Evolutionary conservation across 2,888 invertebrate genomes (phyloP).

Genomic region (Sinodicranocentrus sp.): DNA sequence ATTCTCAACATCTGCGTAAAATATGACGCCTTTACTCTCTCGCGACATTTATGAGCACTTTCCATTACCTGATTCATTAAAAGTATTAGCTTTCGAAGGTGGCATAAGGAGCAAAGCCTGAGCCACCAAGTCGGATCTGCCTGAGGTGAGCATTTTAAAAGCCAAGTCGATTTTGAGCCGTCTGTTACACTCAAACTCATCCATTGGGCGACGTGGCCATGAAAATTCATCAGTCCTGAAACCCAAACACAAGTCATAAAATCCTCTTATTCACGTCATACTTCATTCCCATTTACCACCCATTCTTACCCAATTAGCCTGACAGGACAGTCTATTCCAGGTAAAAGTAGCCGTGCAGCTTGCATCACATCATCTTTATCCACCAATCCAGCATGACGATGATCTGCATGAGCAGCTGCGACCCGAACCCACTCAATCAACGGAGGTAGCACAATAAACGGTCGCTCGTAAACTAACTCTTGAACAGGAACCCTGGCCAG

Average conservation of each 20-base stretch:
- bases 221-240: slow-evolving; percentile 77
- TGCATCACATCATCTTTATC: slow-evolving; percentile 94
- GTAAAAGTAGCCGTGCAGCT: slow-evolving; percentile 90
- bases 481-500: slow-evolving; percentile 81
- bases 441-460: slow-evolving; percentile 92
- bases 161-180: slow-evolving; percentile 81
- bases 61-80: slow-evolving; percentile 75
- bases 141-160: slow-evolving; percentile 89
- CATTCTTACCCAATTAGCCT: slow-evolving; percentile 84
- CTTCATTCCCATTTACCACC: no score
- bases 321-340: slow-evolving; percentile 93
- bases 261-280: no score
- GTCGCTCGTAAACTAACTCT: slow-evolving; percentile 91
- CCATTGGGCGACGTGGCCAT: slow-evolving; percentile 77
- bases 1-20: no score
- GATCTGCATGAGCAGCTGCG: slow-evolving; percentile 89
- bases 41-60: no score
- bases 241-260: no score
- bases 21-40: no score
- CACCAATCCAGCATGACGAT: slow-evolving; percentile 87
- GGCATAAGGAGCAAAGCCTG: slow-evolving; percentile 88
- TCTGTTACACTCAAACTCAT: slow-evolving; percentile 78
- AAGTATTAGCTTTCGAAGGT: slow-evolving; percentile 80
- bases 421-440: slow-evolving; percentile 94
- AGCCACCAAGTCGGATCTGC: slow-evolving; percentile 87